phyloP scores from a whole-genome alignment of 1,140 invertebrate species.

The Idris sp. region DNA sequence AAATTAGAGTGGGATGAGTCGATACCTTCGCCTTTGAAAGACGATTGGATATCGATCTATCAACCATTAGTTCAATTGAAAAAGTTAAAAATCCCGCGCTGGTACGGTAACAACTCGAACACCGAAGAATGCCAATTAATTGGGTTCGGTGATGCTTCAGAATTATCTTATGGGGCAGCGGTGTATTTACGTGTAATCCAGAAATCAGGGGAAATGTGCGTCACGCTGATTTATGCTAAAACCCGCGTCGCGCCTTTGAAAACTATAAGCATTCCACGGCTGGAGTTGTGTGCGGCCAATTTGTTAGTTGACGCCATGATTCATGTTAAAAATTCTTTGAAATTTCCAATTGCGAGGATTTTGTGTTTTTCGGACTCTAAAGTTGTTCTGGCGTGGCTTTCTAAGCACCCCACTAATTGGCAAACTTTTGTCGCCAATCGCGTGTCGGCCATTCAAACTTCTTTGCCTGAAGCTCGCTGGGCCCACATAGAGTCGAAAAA shows the following conservation, averaged over 20 bases:
- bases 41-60: not conserved
- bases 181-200: not conserved
- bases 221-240: not conserved
- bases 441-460: not conserved
- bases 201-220: not conserved
- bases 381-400: not conserved
- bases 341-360: not conserved
- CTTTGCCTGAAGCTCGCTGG: not conserved
- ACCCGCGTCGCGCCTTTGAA: not conserved
- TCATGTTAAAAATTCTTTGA: not conserved
- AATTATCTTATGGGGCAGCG: not conserved
- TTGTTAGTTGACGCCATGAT: not conserved
- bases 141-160: slow-evolving; percentile 1
- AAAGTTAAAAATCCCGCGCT: not conserved
- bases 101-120: not conserved
- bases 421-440: slow-evolving; percentile 3
- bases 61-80: not conserved
- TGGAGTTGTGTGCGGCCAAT: not conserved
- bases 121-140: not conserved
- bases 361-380: not conserved
- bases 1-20: slow-evolving; percentile 1
- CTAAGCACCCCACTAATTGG: not conserved
- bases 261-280: not conserved
- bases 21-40: not conserved
- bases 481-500: not conserved